phyloP scores from a whole-genome alignment of 1,140 invertebrate genomes.

The Pogonomyrmex californicus region DNA sequence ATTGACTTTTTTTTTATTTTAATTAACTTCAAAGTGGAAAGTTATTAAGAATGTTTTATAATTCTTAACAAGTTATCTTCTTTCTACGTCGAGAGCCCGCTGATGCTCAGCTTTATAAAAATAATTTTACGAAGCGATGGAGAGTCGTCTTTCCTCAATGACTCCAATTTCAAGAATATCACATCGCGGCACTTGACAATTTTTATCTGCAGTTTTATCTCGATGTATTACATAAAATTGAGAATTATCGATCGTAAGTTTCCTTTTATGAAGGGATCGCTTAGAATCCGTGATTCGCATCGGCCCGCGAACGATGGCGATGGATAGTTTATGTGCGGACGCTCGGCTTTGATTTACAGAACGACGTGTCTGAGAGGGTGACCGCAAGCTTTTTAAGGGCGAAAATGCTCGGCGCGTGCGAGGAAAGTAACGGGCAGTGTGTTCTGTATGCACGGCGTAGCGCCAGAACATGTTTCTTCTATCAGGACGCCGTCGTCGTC shows the following conservation, averaged over 20 bases:
- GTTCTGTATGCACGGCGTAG: constrained; percentile 53
- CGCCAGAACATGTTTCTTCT: constrained; percentile 53
- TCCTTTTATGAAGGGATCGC: not conserved
- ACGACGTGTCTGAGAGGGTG: constrained; percentile 20
- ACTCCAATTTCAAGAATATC: not conserved
- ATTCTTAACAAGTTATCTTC: not conserved
- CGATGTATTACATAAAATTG: constrained; percentile 10
- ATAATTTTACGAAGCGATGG: not conserved
- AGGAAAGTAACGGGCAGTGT: constrained; percentile 23
- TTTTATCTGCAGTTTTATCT: not conserved
- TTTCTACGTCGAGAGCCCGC: not conserved
- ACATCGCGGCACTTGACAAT: not conserved
- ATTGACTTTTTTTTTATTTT: not conserved
- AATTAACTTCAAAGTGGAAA: not conserved
- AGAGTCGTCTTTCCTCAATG: not conserved
- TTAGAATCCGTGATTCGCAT: constrained; percentile 6
- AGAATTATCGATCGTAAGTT: not conserved
- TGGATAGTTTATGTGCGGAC: constrained; percentile 19
- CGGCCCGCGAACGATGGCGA: not conserved
- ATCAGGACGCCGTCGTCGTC: constrained; percentile 46
- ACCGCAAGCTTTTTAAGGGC: constrained; percentile 29
- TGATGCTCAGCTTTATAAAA: not conserved
- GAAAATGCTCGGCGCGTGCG: constrained; percentile 49
- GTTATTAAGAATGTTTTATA: not conserved
- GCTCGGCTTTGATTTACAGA: constrained; percentile 51